phyloP scores from a whole-genome alignment of 2,113 vertebrate genomes.

The Catharus fuscescens region DNA sequence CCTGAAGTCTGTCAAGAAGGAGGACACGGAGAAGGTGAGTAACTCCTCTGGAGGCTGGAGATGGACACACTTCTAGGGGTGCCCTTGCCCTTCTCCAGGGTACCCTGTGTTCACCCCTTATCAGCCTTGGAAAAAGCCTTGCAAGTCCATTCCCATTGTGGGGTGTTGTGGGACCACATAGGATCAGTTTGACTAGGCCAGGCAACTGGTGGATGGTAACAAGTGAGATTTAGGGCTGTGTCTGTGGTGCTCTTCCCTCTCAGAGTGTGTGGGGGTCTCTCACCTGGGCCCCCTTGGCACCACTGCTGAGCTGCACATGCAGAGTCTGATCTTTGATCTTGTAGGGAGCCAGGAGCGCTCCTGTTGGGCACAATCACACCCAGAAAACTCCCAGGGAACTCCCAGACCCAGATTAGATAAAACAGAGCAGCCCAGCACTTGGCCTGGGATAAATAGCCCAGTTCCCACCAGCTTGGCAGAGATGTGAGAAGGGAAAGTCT shows the following conservation, averaged over 20 bases:
- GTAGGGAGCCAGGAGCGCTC: background rate
- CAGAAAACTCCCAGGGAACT: background rate
- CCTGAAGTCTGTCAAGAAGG: conserved; percentile 96
- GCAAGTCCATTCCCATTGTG: background rate
- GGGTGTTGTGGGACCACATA: accelerated
- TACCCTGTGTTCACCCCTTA: background rate
- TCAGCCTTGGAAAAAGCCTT: background rate
- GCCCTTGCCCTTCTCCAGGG: background rate
- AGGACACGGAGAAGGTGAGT: conserved; percentile 92
- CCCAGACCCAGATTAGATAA: background rate
- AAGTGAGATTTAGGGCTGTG: background rate
- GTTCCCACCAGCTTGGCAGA: background rate
- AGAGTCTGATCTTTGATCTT: background rate
- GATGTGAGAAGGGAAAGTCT: background rate
- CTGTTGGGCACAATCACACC: background rate
- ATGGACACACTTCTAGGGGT: background rate
- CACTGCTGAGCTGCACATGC: background rate
- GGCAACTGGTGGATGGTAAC: background rate
- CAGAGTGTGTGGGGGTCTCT: background rate
- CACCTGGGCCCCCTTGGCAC: background rate
- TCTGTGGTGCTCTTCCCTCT: accelerated
- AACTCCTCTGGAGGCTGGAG: background rate
- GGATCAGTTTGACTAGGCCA: background rate
- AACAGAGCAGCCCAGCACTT: background rate
- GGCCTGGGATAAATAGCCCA: background rate